phyloP scores from a whole-genome alignment of 2,113 vertebrate species.

The Paradoxurus hermaphroditus region DNA sequence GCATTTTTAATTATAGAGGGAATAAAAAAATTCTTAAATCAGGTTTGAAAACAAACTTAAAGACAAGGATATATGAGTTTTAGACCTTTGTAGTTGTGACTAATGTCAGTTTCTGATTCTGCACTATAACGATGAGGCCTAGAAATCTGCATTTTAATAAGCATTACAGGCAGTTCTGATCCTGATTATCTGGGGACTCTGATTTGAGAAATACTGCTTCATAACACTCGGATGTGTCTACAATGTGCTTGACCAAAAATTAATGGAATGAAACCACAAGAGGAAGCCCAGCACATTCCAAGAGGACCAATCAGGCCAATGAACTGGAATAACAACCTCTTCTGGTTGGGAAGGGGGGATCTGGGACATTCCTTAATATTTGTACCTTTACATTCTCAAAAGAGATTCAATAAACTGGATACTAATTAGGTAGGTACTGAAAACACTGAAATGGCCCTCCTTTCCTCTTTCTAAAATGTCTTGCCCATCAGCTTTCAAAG shows the following conservation, averaged over 20 bases:
- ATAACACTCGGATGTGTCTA: background rate
- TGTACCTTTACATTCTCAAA: background rate
- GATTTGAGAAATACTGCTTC: background rate
- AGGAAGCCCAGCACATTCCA: background rate
- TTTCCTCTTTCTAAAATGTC: background rate
- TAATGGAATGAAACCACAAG: background rate
- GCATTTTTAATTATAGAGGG: background rate
- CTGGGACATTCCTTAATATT: background rate
- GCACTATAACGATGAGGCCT: background rate
- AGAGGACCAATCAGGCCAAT: background rate
- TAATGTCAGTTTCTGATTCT: background rate
- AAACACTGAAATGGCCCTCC: background rate
- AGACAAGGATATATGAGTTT: background rate
- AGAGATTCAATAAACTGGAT: background rate
- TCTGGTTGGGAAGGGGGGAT: background rate
- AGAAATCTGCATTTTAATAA: background rate
- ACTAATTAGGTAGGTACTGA: background rate
- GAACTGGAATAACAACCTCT: background rate
- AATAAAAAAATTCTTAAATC: background rate
- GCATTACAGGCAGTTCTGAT: background rate
- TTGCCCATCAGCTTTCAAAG: background rate
- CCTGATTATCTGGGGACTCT: background rate
- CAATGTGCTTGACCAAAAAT: background rate
- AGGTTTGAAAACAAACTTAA: background rate
- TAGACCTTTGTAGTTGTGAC: background rate